These are phyloP conservation scores for Nowickia ferox DNA, from an alignment of 2,888 invertebrate genomes.

Conservation along the genomic window DNA sequence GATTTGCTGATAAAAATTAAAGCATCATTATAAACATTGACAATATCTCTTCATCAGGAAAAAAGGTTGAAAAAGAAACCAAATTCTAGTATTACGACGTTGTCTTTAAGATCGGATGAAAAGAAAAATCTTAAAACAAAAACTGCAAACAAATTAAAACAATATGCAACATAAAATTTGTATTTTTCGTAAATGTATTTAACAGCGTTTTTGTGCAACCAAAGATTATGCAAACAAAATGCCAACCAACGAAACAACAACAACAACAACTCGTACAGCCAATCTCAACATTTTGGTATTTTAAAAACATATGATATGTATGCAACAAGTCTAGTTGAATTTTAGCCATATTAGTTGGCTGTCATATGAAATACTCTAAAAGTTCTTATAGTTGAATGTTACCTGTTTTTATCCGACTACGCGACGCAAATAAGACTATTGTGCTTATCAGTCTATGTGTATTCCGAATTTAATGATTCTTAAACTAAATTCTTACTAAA, in stretches of 20 bases:
- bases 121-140: neutral
- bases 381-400: no score
- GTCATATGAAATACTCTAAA: no score
- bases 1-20: constrained; percentile 56
- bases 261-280: neutral
- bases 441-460: no score
- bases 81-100: constrained; percentile 12
- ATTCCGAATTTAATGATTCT: no score
- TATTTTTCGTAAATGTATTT: constrained; percentile 37
- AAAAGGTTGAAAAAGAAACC: constrained; percentile 17
- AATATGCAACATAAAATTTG: constrained; percentile 66
- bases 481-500: no score
- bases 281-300: no score
- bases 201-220: constrained; percentile 5
- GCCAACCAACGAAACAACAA: constrained; percentile 17
- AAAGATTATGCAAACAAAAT: constrained; percentile 19
- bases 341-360: no score
- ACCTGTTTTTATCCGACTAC: no score
- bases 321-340: no score
- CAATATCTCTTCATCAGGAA: constrained; percentile 69
- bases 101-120: constrained; percentile 1
- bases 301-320: no score
- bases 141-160: constrained; percentile 53
- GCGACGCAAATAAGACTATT: no score
- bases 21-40: constrained; percentile 67